Percentiles rank a stretch among this genome's conserved stretches.
phyloP scores from a whole-genome alignment of 2,113 vertebrate species.

The Mirounga angustirostris region DNA sequence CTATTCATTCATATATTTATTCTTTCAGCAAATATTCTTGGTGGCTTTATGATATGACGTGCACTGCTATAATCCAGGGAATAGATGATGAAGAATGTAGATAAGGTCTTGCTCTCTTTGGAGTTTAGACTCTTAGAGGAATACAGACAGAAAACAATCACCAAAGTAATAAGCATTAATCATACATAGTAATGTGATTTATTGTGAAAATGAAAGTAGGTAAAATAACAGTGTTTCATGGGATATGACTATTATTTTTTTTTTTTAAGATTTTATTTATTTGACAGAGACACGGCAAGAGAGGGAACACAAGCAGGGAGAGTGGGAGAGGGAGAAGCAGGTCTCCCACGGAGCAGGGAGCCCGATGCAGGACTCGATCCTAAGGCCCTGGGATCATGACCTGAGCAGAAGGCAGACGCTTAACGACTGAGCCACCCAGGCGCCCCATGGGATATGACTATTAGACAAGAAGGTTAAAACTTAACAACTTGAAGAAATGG shows the following conservation, averaged over 20 bases:
- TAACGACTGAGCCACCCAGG: too few relatives aligned
- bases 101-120: accelerated
- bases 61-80: not conserved
- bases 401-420: too few relatives aligned
- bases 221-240: not conserved
- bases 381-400: too few relatives aligned
- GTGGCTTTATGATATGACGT: not conserved
- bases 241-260: not conserved
- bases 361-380: too few relatives aligned
- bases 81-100: not conserved
- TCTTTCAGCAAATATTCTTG: not conserved
- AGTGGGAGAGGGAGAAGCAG: too few relatives aligned
- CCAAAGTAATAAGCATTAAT: not conserved
- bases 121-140: not conserved
- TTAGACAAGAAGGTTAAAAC: not conserved
- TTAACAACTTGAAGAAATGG: not conserved
- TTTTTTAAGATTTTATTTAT: too few relatives aligned
- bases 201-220: not conserved
- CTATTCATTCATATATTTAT: not conserved
- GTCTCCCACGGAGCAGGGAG: too few relatives aligned
- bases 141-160: not conserved
- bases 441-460: not conserved
- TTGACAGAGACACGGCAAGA: too few relatives aligned
- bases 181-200: not conserved
- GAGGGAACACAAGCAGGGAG: too few relatives aligned